Conservation (phyloP, 1,140 invertebrate genomes). For the Goniozus legneri region DNA sequence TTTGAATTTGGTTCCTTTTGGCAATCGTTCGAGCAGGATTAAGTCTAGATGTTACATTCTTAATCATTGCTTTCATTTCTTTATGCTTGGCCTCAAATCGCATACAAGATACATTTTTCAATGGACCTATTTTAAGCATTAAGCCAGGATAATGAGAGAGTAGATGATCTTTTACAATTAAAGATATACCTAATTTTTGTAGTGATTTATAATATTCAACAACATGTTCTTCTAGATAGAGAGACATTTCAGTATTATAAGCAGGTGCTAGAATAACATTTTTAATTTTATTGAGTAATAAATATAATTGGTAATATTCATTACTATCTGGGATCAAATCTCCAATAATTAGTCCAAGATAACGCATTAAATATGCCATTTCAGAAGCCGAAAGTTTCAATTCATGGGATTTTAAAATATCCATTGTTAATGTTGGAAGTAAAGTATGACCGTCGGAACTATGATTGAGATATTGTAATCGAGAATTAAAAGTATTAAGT, state of each 20-base stretch:
- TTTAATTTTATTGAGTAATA: conserved; percentile 18
- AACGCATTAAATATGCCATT: neutral
- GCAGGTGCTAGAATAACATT: conserved; percentile 7
- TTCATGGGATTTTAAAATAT: neutral
- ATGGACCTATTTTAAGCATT: conserved; percentile 22
- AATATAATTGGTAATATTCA: conserved; percentile 18
- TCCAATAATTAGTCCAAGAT: conserved; percentile 5
- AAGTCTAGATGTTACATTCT: conserved; percentile 12
- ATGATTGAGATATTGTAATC: conserved; percentile 18
- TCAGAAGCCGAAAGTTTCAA: no score
- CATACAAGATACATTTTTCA: conserved; percentile 25
- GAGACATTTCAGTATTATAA: conserved; percentile 15
- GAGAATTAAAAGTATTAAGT: conserved; percentile 15
- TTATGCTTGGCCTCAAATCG: conserved; percentile 28
- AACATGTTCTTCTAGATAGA: no score
- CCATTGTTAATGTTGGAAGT: conserved; percentile 1
- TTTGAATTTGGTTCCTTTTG: conserved; percentile 23
- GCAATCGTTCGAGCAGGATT: conserved; percentile 25
- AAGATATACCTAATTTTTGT: conserved; percentile 12
- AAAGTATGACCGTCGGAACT: conserved; percentile 4
- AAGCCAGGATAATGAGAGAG: conserved; percentile 26
- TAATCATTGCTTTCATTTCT: conserved; percentile 18
- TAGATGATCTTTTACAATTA: conserved; percentile 30
- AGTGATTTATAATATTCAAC: conserved; percentile 17
- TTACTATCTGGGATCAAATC: conserved; percentile 17